phyloP scores from a whole-genome alignment of 2,113 vertebrate genomes.

The Pogonocichla stellata region DNA sequence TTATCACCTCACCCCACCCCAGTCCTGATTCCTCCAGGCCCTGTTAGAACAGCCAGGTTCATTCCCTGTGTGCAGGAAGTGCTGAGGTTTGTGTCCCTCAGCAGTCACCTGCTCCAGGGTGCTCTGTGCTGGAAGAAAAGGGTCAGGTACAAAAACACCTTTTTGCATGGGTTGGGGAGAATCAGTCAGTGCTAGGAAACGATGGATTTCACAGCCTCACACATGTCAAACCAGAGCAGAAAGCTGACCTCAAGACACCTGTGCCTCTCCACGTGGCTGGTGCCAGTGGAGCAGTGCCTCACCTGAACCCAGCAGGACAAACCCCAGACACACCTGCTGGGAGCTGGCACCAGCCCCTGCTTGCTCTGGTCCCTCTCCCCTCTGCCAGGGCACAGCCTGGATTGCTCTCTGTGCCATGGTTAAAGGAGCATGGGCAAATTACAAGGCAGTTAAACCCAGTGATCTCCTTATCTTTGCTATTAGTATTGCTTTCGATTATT shows the following conservation, averaged over 20 bases:
- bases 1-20: slow-evolving; percentile 28
- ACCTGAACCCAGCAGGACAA: background rate
- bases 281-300: background rate
- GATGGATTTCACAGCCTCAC: background rate
- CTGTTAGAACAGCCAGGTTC: background rate
- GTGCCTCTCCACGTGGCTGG: background rate
- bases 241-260: background rate
- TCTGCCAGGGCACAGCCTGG: background rate
- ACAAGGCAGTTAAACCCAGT: background rate
- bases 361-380: background rate
- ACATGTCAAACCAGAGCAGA: background rate
- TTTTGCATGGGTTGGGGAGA: background rate
- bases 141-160: background rate
- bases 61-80: background rate
- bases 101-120: background rate
- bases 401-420: background rate
- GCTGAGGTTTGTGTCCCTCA: background rate
- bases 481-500: background rate
- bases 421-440: background rate
- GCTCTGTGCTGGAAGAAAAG: background rate
- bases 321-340: background rate
- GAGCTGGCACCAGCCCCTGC: background rate
- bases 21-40: slow-evolving; percentile 15
- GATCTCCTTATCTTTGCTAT: background rate
- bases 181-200: background rate